Conservation (phyloP, 2,797 vertebrate genomes). For the Chanos chanos region DNA sequence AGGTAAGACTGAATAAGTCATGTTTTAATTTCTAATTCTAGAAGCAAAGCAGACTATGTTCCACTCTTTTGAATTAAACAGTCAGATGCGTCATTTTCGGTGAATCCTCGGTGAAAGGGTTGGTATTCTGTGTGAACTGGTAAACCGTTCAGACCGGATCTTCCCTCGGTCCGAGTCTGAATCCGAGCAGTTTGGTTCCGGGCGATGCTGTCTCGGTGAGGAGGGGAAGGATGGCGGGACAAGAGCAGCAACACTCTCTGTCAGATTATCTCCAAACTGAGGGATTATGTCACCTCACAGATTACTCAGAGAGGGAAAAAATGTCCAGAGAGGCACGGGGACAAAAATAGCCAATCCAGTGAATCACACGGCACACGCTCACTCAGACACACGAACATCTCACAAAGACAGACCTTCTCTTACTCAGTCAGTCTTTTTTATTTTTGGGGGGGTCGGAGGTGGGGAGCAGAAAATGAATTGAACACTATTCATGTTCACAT, state of each 20-base stretch:
- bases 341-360: conserved; percentile 48
- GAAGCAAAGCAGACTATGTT: too few relatives aligned
- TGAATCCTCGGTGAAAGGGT: too few relatives aligned
- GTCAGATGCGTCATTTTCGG: too few relatives aligned
- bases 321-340: conserved; percentile 35
- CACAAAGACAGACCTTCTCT: conserved; percentile 12
- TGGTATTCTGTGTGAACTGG: too few relatives aligned
- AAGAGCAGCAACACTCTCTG: conserved; percentile 49
- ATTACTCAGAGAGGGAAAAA: conserved; percentile 49
- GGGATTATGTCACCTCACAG: conserved; percentile 64
- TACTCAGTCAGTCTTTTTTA: conserved; percentile 15
- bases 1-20: too few relatives aligned
- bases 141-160: too few relatives aligned
- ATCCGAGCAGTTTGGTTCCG: too few relatives aligned
- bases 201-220: too few relatives aligned
- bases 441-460: conserved; percentile 85
- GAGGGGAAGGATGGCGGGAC: conserved; percentile 44
- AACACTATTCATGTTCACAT: not conserved
- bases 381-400: not conserved
- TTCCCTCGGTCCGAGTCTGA: too few relatives aligned
- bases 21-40: too few relatives aligned
- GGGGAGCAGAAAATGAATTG: not conserved
- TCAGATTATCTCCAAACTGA: conserved; percentile 63
- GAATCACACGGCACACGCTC: conserved; percentile 6
- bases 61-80: too few relatives aligned